Conservation (phyloP, 2,797 vertebrate genomes). For the Macropus fuliginosus region DNA sequence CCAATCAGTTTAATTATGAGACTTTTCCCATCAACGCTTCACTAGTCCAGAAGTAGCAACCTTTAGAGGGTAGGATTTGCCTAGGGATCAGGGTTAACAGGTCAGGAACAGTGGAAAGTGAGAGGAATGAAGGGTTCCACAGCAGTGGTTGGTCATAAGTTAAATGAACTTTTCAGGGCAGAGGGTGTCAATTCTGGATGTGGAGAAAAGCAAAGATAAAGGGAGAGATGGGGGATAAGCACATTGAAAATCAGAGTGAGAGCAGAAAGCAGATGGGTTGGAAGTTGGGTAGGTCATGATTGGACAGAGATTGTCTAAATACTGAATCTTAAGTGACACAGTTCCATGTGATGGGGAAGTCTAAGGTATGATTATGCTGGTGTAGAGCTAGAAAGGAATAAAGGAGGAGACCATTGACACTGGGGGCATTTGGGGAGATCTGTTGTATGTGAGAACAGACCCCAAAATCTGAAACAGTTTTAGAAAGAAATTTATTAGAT, state of each 20-base stretch:
- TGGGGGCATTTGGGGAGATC: neutral
- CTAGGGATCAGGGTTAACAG: neutral
- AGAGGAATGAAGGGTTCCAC: neutral
- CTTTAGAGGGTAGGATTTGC: neutral
- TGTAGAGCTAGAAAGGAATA: neutral
- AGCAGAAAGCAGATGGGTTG: too few species aligned
- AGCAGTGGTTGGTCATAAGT: too few species aligned
- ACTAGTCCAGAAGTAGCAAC: neutral
- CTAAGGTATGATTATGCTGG: neutral
- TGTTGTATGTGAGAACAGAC: neutral
- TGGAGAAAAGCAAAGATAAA: neutral
- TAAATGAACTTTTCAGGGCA: neutral
- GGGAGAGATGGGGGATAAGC: neutral
- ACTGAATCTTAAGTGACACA: neutral
- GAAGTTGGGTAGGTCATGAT: neutral
- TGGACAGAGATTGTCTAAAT: neutral
- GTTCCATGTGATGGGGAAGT: neutral
- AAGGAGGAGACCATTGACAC: neutral
- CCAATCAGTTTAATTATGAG: neutral
- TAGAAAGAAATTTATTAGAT: neutral
- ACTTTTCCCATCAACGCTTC: neutral
- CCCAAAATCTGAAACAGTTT: neutral
- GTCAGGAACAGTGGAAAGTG: neutral
- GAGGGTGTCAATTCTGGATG: neutral
- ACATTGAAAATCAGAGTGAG: neutral